Percentiles rank a stretch among this genome's conserved stretches.
These are phyloP conservation scores for Protobothrops mucrosquamatus DNA, from an alignment of 2,113 vertebrate genomes.

Conservation along the genomic window DNA sequence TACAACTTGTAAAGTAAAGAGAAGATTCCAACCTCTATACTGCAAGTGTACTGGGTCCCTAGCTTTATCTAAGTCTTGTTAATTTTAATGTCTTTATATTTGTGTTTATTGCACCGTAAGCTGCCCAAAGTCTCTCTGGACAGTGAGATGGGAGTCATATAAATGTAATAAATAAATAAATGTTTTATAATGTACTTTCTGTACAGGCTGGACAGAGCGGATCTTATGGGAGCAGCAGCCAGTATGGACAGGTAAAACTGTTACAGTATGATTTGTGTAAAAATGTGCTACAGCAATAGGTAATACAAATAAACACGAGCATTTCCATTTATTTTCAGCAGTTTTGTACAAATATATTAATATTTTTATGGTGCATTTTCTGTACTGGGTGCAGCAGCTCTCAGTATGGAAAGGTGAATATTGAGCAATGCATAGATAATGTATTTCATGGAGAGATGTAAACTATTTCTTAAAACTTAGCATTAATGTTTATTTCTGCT, in stretches of 20 bases:
- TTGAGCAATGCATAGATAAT: background rate
- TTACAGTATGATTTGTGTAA: background rate
- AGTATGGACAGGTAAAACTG: constrained; percentile 12
- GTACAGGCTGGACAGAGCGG: background rate
- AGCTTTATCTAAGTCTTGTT: background rate
- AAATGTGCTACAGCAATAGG: background rate
- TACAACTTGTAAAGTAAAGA: background rate
- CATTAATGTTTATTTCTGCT: background rate
- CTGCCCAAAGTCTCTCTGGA: background rate
- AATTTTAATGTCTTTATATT: background rate
- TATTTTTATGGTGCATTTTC: background rate
- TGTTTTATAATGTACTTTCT: background rate
- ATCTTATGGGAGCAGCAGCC: background rate
- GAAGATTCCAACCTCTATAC: background rate
- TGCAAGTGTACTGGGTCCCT: background rate
- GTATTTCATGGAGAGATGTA: background rate
- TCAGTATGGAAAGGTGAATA: background rate
- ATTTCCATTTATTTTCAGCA: background rate
- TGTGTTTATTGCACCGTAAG: background rate
- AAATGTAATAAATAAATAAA: background rate
- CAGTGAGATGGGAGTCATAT: background rate
- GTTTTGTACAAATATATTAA: background rate
- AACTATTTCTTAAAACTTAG: background rate
- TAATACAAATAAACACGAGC: background rate
- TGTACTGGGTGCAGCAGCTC: background rate